phyloP scores from a whole-genome alignment of 2,113 vertebrate species.

The Cranoglanis bouderius region DNA sequence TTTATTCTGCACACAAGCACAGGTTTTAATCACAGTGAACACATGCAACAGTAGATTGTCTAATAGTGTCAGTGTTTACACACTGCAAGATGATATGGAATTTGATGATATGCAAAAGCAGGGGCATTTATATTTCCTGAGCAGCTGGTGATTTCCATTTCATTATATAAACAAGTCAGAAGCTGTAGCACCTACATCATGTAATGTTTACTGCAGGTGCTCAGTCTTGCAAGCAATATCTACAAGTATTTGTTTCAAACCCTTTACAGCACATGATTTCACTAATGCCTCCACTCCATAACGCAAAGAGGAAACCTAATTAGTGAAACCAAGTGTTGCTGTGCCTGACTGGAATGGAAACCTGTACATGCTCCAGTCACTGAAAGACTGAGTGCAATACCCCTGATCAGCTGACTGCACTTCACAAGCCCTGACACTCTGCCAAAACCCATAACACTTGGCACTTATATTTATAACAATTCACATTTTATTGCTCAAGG shows the following conservation, averaged over 20 bases:
- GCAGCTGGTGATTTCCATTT: slow-evolving; percentile 20
- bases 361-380: neutral
- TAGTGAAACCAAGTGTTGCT: slow-evolving; percentile 6
- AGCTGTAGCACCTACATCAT: neutral
- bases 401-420: neutral
- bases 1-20: slow-evolving; percentile 66
- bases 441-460: slow-evolving; percentile 1
- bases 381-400: neutral
- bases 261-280: slow-evolving; percentile 13
- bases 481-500: neutral
- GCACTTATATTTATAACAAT: slow-evolving; percentile 3
- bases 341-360: neutral
- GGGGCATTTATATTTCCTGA: slow-evolving; percentile 15
- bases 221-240: neutral
- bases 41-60: neutral
- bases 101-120: neutral
- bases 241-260: neutral
- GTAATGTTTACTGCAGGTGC: neutral
- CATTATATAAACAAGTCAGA: slow-evolving; percentile 25
- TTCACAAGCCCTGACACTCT: neutral
- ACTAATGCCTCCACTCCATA: neutral
- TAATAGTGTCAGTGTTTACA: neutral
- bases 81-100: neutral
- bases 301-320: slow-evolving; percentile 11
- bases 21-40: neutral